phyloP scores from a whole-genome alignment of 2,113 vertebrate species.

The Tautogolabrus adspersus region DNA sequence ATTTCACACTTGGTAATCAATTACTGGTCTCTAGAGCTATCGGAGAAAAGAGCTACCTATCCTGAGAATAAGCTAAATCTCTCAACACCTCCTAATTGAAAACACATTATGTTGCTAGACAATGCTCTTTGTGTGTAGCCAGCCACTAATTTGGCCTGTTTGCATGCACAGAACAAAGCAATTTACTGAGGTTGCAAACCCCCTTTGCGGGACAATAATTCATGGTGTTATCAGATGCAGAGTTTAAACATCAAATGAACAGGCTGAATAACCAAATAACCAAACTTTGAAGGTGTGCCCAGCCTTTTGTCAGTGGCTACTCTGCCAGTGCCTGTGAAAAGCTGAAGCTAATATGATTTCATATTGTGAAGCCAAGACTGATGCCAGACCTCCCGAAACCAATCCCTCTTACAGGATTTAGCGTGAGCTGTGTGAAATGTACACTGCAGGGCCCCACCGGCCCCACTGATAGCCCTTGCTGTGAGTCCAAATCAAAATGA shows the following conservation, averaged over 20 bases:
- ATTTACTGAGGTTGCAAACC: slow-evolving; percentile 81
- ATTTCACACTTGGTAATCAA: slow-evolving; percentile 81
- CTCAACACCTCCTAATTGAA: slow-evolving; percentile 78
- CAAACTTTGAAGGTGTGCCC: slow-evolving; percentile 76
- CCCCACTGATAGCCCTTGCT: slow-evolving; percentile 59
- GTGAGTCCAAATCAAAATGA: slow-evolving; percentile 69
- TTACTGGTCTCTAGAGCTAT: slow-evolving; percentile 75
- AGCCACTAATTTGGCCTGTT: slow-evolving; percentile 79
- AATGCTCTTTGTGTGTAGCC: slow-evolving; percentile 79
- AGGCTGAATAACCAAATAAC: slow-evolving; percentile 79
- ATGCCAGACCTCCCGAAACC: slow-evolving; percentile 76
- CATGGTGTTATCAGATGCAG: slow-evolving; percentile 75
- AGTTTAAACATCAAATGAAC: slow-evolving; percentile 80
- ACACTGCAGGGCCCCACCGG: slow-evolving; percentile 63
- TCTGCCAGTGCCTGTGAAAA: slow-evolving; percentile 73
- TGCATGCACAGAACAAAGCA: slow-evolving; percentile 79
- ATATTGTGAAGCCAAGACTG: slow-evolving; percentile 74
- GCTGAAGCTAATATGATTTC: slow-evolving; percentile 83
- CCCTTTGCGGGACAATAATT: slow-evolving; percentile 77
- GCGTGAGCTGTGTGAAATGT: slow-evolving; percentile 68
- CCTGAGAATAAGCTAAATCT: slow-evolving; percentile 71
- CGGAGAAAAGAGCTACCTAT: slow-evolving; percentile 68
- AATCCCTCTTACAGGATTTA: slow-evolving; percentile 82
- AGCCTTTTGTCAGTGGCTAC: slow-evolving; percentile 70
- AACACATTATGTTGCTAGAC: slow-evolving; percentile 78